A percentile compares a stretch with the other conserved stretches of the same genome.
Conservation (phyloP, 2,797 vertebrate genomes). For the Holocentrus rufus region DNA sequence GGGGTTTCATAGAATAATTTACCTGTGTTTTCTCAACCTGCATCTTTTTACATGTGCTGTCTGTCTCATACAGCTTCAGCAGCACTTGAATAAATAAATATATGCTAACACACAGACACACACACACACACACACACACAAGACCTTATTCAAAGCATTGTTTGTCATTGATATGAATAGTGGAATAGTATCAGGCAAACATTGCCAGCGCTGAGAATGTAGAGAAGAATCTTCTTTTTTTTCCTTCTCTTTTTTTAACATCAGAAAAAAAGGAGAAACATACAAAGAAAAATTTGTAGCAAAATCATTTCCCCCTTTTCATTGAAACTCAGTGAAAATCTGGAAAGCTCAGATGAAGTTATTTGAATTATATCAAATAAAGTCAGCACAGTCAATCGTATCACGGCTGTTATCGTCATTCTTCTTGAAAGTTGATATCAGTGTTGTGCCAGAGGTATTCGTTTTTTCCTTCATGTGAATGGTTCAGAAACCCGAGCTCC, state of each 20-base stretch:
- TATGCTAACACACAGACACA: not conserved
- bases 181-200: constrained; percentile 26
- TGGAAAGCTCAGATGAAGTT: not conserved
- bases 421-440: constrained; percentile 3
- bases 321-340: not conserved
- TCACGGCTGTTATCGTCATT: constrained; percentile 6
- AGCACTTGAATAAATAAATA: not conserved
- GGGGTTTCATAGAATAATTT: constrained; percentile 4
- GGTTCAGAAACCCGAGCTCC: constrained; percentile 36
- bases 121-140: constrained; percentile 15
- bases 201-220: constrained; percentile 38
- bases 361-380: constrained; percentile 2
- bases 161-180: constrained; percentile 41
- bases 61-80: constrained; percentile 20
- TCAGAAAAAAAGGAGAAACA: not conserved
- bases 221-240: not conserved
- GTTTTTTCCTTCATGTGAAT: constrained; percentile 32
- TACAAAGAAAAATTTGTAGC: not conserved
- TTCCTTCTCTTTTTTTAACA: not conserved
- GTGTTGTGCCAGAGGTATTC: constrained; percentile 5
- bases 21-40: constrained; percentile 21
- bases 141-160: constrained; percentile 46
- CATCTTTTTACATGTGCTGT: constrained; percentile 29
- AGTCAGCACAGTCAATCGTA: not conserved
- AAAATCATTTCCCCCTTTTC: not conserved